Conservation (phyloP, 2,797 vertebrate genomes). For the Parauchenoglanis punctatus region DNA sequence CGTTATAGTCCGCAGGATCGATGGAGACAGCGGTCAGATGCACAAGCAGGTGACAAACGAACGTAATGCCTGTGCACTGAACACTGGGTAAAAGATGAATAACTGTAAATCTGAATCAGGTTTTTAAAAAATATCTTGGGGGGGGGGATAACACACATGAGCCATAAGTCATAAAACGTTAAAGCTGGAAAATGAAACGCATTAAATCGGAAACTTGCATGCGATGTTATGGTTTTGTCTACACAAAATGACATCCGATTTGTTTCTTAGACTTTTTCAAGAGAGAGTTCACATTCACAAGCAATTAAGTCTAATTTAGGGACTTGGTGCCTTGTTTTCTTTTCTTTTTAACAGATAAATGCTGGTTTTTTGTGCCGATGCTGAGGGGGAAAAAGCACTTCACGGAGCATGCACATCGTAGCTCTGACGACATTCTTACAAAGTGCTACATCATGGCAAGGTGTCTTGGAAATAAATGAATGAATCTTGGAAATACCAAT, state of each 20-base stretch:
- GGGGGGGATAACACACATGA: no score
- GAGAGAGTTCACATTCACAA: background rate
- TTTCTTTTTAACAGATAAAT: no score
- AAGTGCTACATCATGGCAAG: no score
- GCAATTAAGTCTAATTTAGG: background rate
- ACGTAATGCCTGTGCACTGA: slow-evolving; percentile 88
- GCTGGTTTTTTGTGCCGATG: background rate
- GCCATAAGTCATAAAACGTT: no score
- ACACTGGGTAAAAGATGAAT: slow-evolving; percentile 57
- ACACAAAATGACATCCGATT: background rate
- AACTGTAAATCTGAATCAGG: background rate
- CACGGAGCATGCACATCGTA: background rate
- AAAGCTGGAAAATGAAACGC: no score
- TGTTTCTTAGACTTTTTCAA: background rate
- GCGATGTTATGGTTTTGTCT: background rate
- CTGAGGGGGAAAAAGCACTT: background rate
- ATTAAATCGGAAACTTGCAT: no score
- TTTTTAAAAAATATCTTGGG: no score
- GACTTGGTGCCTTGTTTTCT: background rate
- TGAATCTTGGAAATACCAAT: no score
- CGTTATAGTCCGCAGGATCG: slow-evolving; percentile 89
- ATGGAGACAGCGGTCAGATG: slow-evolving; percentile 90
- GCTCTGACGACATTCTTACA: background rate
- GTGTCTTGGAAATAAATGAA: no score
- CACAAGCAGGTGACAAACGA: slow-evolving; percentile 86